Percentiles rank a stretch among this genome's conserved stretches.
Evolutionary conservation across 30 jellyfish, hydroid and myxozoan species (phyloP).

Genomic region (Haliclystus octoradiatus): DNA sequence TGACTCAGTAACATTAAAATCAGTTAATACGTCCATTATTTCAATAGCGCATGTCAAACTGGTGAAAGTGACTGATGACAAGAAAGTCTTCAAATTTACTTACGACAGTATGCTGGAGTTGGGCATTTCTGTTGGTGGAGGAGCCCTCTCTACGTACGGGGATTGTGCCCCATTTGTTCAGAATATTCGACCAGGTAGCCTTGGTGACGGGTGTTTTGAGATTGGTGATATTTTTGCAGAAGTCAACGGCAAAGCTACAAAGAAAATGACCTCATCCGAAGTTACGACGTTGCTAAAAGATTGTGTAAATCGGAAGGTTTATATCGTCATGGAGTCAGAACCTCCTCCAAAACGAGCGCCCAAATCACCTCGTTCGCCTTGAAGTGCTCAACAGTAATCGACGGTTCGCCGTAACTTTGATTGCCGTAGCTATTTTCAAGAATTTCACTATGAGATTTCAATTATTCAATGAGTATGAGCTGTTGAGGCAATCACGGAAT

Average conservation of each 20-base stretch:
- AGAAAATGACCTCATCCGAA: neutral
- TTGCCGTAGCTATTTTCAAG: too few relatives aligned
- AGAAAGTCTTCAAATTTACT: neutral
- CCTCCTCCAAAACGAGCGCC: neutral
- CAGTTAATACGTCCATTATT: neutral
- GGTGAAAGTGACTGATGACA: neutral
- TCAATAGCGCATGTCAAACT: neutral
- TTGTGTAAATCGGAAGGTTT: neutral
- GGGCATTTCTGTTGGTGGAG: slow-evolving; percentile 1
- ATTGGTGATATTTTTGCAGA: neutral
- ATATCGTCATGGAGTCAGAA: neutral
- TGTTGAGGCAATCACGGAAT: too few relatives aligned
- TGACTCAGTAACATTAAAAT: neutral
- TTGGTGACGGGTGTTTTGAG: neutral
- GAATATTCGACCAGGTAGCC: slow-evolving; percentile 1
- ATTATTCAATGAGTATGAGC: too few relatives aligned
- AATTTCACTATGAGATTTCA: too few relatives aligned
- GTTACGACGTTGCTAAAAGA: neutral
- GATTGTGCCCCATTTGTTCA: neutral
- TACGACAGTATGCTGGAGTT: neutral
- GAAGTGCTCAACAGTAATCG: too few relatives aligned
- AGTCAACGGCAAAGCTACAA: neutral
- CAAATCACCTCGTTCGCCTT: neutral
- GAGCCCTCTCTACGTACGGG: neutral
- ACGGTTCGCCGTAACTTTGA: neutral